Percentiles rank a stretch among this genome's conserved stretches.
phyloP scores from a whole-genome alignment of 2,888 invertebrate genomes.

The Hedychridium roseum region DNA sequence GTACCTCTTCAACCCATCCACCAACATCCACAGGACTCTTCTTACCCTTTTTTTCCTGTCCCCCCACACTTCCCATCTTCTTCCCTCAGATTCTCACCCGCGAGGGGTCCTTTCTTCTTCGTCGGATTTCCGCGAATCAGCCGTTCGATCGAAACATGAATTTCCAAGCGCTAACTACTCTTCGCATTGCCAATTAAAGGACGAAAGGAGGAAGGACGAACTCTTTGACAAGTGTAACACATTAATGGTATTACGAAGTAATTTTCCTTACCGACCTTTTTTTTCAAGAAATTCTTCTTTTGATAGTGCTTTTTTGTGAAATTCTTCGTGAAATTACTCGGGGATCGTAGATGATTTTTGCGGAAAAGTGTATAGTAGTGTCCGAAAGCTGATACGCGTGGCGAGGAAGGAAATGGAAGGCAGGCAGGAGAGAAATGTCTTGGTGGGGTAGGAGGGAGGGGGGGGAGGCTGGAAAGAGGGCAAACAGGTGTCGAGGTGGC shows the following conservation, averaged over 20 bases:
- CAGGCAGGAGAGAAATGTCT: slow-evolving; percentile 1
- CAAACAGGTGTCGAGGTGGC: slow-evolving; percentile 12
- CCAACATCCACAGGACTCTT: slow-evolving; percentile 15
- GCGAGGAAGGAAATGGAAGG: slow-evolving; percentile 1
- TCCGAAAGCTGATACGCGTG: not conserved
- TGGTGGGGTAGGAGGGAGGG: slow-evolving; percentile 7
- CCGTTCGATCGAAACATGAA: slow-evolving; percentile 7
- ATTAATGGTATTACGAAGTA: no score
- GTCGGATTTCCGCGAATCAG: slow-evolving; percentile 9
- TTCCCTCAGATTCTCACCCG: slow-evolving; percentile 1
- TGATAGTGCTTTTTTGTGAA: not conserved
- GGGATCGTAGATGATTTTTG: no score
- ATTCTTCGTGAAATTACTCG: not conserved
- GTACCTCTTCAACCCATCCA: slow-evolving; percentile 14
- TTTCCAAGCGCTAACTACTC: not conserved
- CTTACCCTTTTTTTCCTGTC: slow-evolving; percentile 1
- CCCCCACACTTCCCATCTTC: slow-evolving; percentile 13
- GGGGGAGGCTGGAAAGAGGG: slow-evolving; percentile 3
- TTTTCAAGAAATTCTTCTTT: not conserved
- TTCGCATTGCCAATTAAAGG: no score
- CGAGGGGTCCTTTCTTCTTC: slow-evolving; percentile 5
- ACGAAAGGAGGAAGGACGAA: no score
- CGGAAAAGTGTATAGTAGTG: not conserved
- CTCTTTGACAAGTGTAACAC: no score
- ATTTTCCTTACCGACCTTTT: no score